These are phyloP conservation scores for Ptychadena robeensis DNA, from an alignment of 2,797 vertebrate genomes.

Conservation along the genomic window DNA sequence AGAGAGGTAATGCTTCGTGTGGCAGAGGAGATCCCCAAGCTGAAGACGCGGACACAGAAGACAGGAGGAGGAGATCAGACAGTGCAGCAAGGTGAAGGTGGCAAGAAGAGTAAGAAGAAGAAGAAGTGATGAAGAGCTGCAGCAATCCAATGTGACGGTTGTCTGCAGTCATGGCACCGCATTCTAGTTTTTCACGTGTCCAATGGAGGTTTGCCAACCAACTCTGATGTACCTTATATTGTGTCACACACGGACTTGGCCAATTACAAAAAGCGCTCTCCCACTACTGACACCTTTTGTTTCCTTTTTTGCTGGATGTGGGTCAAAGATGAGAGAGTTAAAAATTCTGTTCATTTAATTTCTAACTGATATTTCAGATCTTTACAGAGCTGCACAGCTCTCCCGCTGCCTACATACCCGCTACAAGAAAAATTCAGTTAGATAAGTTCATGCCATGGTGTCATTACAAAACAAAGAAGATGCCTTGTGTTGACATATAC, in stretches of 20 bases:
- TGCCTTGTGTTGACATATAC: neutral
- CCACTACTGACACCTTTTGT: neutral
- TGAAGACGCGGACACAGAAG: slow-evolving; percentile 94
- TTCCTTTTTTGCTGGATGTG: neutral
- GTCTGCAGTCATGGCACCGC: neutral
- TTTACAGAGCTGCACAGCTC: neutral
- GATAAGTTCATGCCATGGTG: neutral
- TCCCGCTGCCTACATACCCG: neutral
- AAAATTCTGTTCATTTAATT: neutral
- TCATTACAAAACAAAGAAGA: neutral
- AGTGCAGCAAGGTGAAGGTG: slow-evolving; percentile 89
- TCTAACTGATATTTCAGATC: neutral
- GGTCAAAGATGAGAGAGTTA: too few relatives aligned
- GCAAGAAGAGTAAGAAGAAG: slow-evolving; percentile 96
- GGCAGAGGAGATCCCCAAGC: slow-evolving; percentile 95
- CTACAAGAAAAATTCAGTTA: neutral
- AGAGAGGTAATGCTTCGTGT: slow-evolving; percentile 92
- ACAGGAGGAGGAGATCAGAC: slow-evolving; percentile 83
- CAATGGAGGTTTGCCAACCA: neutral
- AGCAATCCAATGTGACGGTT: too few relatives aligned
- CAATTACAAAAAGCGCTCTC: neutral
- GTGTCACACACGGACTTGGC: neutral
- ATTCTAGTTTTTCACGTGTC: neutral
- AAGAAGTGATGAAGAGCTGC: slow-evolving; percentile 77
- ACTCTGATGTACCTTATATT: neutral